phyloP scores from a whole-genome alignment of 2,888 invertebrate species.

The Drosophila atripex region DNA sequence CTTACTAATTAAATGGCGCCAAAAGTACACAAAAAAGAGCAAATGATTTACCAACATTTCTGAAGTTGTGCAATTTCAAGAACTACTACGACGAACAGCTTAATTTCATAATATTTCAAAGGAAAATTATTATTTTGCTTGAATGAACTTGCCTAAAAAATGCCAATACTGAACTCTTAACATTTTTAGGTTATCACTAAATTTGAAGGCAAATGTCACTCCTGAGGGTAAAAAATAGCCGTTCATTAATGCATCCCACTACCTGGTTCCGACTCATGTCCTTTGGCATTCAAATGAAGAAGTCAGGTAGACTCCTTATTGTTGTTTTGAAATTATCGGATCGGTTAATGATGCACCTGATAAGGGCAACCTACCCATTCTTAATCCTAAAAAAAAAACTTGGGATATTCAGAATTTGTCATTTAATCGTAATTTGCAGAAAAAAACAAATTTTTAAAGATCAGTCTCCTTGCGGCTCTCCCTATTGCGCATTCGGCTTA shows the following conservation, averaged over 20 bases:
- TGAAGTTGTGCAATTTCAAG: not conserved
- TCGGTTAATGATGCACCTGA: constrained; percentile 45
- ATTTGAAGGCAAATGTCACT: not conserved
- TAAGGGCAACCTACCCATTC: constrained; percentile 26
- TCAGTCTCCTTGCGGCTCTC: constrained; percentile 1
- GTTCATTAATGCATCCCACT: constrained; percentile 17
- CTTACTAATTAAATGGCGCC: too few species aligned
- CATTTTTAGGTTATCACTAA: not conserved
- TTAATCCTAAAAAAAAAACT: constrained; percentile 15
- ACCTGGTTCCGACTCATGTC: constrained; percentile 9
- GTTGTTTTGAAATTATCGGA: constrained; percentile 26
- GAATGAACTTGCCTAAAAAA: not conserved
- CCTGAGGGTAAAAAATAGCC: constrained; percentile 5
- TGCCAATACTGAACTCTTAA: too few species aligned
- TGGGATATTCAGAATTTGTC: constrained; percentile 17
- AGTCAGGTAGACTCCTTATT: not conserved
- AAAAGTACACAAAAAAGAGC: too few species aligned
- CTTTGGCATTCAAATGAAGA: constrained; percentile 4
- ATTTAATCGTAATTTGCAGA: constrained; percentile 6
- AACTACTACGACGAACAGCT: not conserved
- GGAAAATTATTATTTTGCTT: not conserved
- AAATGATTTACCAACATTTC: too few species aligned
- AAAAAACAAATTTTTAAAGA: constrained; percentile 1
- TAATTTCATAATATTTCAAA: not conserved
- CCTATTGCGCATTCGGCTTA: constrained; percentile 33